A percentile compares a stretch with the other conserved stretches of the same genome.
Conservation (phyloP, 2,113 vertebrate species). For the Polyodon spathula region DNA sequence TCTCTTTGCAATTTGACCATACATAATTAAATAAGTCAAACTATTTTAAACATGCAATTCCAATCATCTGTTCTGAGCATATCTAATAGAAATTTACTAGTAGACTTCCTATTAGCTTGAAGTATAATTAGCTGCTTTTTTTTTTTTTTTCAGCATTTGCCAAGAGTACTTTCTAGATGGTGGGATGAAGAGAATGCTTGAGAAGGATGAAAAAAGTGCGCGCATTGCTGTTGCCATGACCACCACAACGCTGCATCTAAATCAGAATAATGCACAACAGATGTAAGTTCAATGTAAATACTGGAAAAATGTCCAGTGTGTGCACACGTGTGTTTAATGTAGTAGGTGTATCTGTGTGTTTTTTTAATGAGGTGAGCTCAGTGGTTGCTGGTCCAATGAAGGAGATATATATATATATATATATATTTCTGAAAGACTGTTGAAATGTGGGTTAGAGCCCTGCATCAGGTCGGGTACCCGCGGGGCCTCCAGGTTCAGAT, state of each 20-base stretch:
- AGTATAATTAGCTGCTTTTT: conserved; percentile 13
- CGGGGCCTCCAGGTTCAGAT: too few relatives aligned
- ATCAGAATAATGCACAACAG: conserved; percentile 19
- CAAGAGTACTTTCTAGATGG: conserved; percentile 93
- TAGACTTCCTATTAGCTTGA: neutral
- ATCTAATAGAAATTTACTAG: neutral
- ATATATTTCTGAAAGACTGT: too few relatives aligned
- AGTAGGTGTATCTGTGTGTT: too few relatives aligned
- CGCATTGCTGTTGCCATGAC: conserved; percentile 48
- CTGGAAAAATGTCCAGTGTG: neutral
- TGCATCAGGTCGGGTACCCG: too few relatives aligned
- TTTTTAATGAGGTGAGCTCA: too few relatives aligned
- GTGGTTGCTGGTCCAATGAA: too few relatives aligned
- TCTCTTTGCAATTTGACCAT: too few relatives aligned
- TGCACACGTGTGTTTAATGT: too few relatives aligned
- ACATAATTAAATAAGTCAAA: too few relatives aligned
- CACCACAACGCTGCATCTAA: conserved; percentile 45
- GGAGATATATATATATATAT: too few relatives aligned
- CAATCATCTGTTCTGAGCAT: neutral
- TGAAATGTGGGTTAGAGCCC: too few relatives aligned
- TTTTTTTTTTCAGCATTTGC: conserved; percentile 68
- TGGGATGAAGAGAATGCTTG: conserved; percentile 85
- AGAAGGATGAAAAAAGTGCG: conserved; percentile 88
- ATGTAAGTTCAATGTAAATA: neutral
- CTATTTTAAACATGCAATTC: conserved; percentile 15